Conservation (phyloP, 2,888 invertebrate species). For the Rhabditoides inermis region DNA sequence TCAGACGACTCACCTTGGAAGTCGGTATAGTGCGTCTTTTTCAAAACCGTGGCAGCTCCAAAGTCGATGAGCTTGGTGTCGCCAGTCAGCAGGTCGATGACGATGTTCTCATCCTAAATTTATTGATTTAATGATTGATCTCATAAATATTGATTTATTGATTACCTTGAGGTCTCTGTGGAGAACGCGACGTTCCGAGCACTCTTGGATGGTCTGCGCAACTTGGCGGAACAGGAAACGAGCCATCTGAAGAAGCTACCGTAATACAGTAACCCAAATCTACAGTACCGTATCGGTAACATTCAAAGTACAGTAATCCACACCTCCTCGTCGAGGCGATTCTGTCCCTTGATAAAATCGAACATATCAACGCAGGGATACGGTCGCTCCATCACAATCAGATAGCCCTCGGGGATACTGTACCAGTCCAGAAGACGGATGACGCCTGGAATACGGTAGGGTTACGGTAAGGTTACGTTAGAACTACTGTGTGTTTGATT, state of each 20-base stretch:
- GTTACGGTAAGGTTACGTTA: too few species aligned
- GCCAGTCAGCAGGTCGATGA: constrained; percentile 44
- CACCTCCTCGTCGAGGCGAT: constrained; percentile 35
- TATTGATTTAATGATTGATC: not conserved
- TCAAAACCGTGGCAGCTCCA: constrained; percentile 45
- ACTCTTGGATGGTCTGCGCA: constrained; percentile 37
- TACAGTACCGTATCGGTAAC: not conserved
- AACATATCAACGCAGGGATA: constrained; percentile 46
- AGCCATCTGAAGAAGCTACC: constrained; percentile 20
- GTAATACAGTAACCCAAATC: not conserved
- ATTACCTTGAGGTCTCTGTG: constrained; percentile 46
- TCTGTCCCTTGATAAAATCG: constrained; percentile 43
- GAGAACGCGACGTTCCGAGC: constrained; percentile 36
- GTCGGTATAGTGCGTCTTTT: constrained; percentile 42
- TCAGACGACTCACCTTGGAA: constrained; percentile 37
- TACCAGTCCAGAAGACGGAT: constrained; percentile 48
- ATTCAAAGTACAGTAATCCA: constrained; percentile 5
- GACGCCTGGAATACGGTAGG: constrained; percentile 23
- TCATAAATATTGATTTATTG: too few species aligned
- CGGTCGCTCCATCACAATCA: constrained; percentile 50
- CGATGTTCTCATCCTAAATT: constrained; percentile 47
- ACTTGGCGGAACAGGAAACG: constrained; percentile 46
- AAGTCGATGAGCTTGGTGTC: constrained; percentile 47
- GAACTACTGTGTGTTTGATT: too few species aligned
- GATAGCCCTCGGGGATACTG: constrained; percentile 46